Evolutionary conservation across 2,113 vertebrate genomes (phyloP).

Genomic region (Hippocampus mohnikei): DNA sequence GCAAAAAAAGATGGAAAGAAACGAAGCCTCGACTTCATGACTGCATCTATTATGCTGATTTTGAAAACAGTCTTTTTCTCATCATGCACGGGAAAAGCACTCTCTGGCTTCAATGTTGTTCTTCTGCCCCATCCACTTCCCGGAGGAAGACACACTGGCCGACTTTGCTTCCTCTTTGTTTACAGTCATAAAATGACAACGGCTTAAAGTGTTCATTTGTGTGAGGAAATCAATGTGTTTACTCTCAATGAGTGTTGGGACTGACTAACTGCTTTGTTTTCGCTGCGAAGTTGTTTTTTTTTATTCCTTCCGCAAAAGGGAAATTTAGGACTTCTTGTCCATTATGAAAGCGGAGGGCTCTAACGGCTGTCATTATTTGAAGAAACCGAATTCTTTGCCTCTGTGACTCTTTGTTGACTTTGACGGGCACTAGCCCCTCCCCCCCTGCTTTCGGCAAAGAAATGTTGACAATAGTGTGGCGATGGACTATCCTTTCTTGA

Average conservation of each 20-base stretch:
- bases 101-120: constrained; percentile 1
- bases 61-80: constrained; percentile 44
- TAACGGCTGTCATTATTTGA: constrained; percentile 31
- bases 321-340: neutral
- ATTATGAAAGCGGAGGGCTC: constrained; percentile 27
- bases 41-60: constrained; percentile 65
- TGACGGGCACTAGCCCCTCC: neutral
- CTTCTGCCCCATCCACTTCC: constrained; percentile 26
- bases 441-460: neutral
- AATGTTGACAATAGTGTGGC: neutral
- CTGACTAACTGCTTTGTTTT: neutral
- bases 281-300: neutral
- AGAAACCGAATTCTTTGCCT: constrained; percentile 19
- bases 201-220: neutral
- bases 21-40: constrained; percentile 61
- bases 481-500: neutral
- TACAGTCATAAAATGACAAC: constrained; percentile 28
- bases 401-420: constrained; percentile 6
- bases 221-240: neutral
- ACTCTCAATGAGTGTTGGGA: neutral
- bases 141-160: constrained; percentile 54
- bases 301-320: neutral
- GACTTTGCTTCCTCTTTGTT: constrained; percentile 50
- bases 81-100: constrained; percentile 17
- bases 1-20: constrained; percentile 30